Base-by-base conservation (phyloP, 2,113 vertebrate genomes). In the Columbina picui region DNA sequence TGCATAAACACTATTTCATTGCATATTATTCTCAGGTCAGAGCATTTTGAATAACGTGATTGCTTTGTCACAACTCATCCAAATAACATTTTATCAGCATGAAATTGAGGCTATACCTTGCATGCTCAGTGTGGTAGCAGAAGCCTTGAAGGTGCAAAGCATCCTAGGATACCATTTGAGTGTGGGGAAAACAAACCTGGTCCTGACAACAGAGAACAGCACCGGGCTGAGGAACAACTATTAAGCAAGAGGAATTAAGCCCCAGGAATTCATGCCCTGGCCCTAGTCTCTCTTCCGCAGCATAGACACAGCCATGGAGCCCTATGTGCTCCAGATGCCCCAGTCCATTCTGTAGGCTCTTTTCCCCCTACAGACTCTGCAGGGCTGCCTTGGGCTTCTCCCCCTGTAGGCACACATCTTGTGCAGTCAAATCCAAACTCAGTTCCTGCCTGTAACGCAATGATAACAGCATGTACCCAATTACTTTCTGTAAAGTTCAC, bases 61-160 rank as follows among this genome's bases (percentile, higher is more conserved):
- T 18, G 29, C 4, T 50, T 13, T 68, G 61, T 68, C 84, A 87
- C 74, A 87, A 47, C 30, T 89, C 64, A 87, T 86, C 87, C 78
- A 91, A 91, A 68, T 82, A 81, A n/a, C 57, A 43, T 70, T 95
- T 94, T 65, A 87, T 75, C 78, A 82, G 70, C n/a, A 89, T 4
- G 19, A 87, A 92, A 94, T 13, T 70, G 38, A 93, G 47, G 34
- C 60, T 84, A 47, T 34, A 75, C 7, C 52, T 81, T 96, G 56
- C 34, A 49, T 2, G 3, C 20, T 64, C n/a, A n/a, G 25, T 8
- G 49, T 23, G 47, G 41, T 12, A 50, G 56, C 77, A 87, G 65
- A 87, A 89, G 34, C 14, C 84, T 71, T 79, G 47, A 75, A 91
- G 81, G 34, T 71, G 38, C 47, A 87, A 94, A 87, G 57, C 43